Evolutionary conservation across 2,888 invertebrate genomes (phyloP), one percentile per base, ranked within the genome.

Genomic region (Atethmia centrago): DNA sequence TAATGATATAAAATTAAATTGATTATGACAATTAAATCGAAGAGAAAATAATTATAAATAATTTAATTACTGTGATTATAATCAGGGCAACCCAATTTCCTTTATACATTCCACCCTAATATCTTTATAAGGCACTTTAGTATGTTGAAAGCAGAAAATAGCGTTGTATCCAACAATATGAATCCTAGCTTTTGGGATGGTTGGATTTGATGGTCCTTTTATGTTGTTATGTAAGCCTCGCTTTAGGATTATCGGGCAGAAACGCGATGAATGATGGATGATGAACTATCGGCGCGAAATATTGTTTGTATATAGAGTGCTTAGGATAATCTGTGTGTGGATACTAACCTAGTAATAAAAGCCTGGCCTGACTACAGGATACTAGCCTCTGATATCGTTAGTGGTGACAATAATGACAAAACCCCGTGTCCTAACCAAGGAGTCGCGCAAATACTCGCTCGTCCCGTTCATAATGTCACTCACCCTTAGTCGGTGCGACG

Each of bases 221-320:
- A 72, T 53, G 72, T 78, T 78, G 78, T 66, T 66, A 65, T 67
- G 49, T 58, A 82, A 78, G 68, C 71, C 56, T 78, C 78, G 49
- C 69, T 80, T 77, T 58, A 66, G 64, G 36, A 53, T 64, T 78
- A 82, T 71, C 53, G 68, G 53, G 28, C 31, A 56, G 56, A 49
- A 71, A 56, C n/a, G 14, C 42, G 31, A 78, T 82, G 64, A 71
- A 68, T 82, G 67, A 80, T 82, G 36, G 82, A 80, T 80, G 82
- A 78, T 77, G 55, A 82, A 82, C 64, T 71, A 82, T 80, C 63
- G 25, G 25, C 19, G 25, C 42, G 25, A 82, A 76, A 77, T 64
- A 65, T 36, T 64, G 59, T 80, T 68, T 65, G 51, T 64, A 55
- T 58, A 56, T 61, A 40, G 55, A 64, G 62, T 16, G 61, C 53